These are phyloP conservation scores for Zootermopsis nevadensis DNA, from an alignment of 2,888 invertebrate species.

Conservation along the genomic window DNA sequence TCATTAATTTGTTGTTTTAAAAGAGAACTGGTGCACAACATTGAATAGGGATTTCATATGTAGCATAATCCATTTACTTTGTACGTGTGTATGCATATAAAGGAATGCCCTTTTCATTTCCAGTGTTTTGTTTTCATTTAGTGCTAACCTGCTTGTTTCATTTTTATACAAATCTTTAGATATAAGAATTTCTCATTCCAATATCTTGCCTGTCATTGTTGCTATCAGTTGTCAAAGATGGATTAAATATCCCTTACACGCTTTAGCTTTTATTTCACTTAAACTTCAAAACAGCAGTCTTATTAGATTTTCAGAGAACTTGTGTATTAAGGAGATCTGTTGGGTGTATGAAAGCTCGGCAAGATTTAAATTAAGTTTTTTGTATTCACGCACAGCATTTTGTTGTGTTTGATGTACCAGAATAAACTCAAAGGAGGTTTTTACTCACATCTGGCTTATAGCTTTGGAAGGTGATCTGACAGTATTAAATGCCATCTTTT, in stretches of 20 bases:
- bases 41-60: too few relatives aligned
- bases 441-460: neutral
- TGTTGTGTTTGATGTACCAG: neutral
- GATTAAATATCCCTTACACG: neutral
- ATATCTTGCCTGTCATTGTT: too few relatives aligned
- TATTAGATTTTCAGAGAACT: neutral
- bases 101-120: too few relatives aligned
- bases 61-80: too few relatives aligned
- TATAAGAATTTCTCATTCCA: too few relatives aligned
- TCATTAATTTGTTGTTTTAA: too few relatives aligned
- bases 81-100: too few relatives aligned
- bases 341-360: neutral
- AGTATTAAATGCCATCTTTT: neutral
- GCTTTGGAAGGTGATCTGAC: slow-evolving; percentile 11
- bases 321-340: neutral
- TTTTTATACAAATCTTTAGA: too few relatives aligned
- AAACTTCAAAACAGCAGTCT: neutral
- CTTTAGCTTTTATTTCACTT: neutral
- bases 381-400: neutral
- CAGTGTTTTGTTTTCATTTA: too few relatives aligned
- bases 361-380: slow-evolving; percentile 13
- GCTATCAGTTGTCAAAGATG: too few relatives aligned
- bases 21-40: too few relatives aligned
- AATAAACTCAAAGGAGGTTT: neutral
- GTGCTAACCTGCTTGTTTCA: too few relatives aligned